Evolutionary conservation across 2,888 invertebrate genomes (phyloP).

Genomic region (Pegoplata infirma): DNA sequence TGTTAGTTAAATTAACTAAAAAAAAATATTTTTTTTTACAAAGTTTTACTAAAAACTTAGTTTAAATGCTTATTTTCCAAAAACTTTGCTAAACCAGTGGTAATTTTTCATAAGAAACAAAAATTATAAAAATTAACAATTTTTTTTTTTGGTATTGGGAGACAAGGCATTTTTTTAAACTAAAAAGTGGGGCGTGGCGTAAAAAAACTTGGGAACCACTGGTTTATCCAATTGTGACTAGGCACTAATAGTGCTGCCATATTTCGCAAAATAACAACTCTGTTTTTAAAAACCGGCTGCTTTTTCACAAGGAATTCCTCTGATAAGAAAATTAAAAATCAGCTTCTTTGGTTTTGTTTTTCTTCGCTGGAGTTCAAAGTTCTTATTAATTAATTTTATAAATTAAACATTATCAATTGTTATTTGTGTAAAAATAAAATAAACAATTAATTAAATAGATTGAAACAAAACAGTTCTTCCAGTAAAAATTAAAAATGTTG

Average conservation of each 20-base stretch:
- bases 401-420: slow-evolving; percentile 28
- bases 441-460: slow-evolving; percentile 1
- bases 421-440: slow-evolving; percentile 21
- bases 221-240: no score
- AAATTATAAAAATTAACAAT: no score
- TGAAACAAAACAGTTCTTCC: not conserved
- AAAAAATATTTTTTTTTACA: no score
- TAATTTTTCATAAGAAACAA: no score
- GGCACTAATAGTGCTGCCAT: slow-evolving; percentile 3
- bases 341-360: not conserved
- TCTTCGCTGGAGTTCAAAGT: slow-evolving; percentile 48
- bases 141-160: no score
- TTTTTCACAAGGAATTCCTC: not conserved
- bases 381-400: slow-evolving; percentile 22
- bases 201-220: no score
- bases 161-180: no score
- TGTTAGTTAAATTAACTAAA: no score
- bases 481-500: slow-evolving; percentile 53
- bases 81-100: no score
- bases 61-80: no score
- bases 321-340: slow-evolving; percentile 29
- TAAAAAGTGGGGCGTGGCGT: no score
- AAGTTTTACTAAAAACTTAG: no score
- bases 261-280: not conserved
- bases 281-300: slow-evolving; percentile 21